phyloP scores from a whole-genome alignment of 2,113 vertebrate genomes.

The Macaca nemestrina region DNA sequence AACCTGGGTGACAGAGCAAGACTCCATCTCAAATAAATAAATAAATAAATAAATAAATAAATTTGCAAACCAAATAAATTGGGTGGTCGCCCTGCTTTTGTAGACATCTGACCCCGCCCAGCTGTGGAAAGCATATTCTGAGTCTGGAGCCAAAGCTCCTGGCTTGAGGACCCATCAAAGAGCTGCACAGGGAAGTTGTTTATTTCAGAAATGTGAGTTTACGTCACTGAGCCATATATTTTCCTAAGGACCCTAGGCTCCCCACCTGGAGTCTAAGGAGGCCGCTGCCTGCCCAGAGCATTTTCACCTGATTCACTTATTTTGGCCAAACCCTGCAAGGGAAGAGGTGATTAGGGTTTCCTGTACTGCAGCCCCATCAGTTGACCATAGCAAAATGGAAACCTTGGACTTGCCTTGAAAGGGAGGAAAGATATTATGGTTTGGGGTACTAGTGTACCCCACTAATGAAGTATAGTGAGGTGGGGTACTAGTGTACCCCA shows the following conservation, averaged over 20 bases:
- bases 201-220: constrained; percentile 4
- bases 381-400: neutral
- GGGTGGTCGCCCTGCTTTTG: neutral
- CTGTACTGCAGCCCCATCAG: neutral
- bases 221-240: neutral
- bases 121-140: neutral
- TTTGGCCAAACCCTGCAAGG: neutral
- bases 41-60: neutral
- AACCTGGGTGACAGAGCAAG: too few relatives aligned
- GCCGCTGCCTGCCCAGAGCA: neutral
- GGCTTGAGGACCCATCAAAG: neutral
- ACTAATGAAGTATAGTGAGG: neutral
- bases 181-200: neutral
- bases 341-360: constrained; percentile 1
- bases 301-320: neutral
- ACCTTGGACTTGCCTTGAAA: neutral
- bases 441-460: neutral
- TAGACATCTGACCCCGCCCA: neutral
- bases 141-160: neutral
- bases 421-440: neutral
- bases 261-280: neutral
- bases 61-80: neutral
- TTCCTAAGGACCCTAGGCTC: neutral
- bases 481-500: neutral
- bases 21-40: too few relatives aligned